Base-by-base conservation (phyloP, 2,888 invertebrate species). In the Hemithea aestivaria region DNA sequence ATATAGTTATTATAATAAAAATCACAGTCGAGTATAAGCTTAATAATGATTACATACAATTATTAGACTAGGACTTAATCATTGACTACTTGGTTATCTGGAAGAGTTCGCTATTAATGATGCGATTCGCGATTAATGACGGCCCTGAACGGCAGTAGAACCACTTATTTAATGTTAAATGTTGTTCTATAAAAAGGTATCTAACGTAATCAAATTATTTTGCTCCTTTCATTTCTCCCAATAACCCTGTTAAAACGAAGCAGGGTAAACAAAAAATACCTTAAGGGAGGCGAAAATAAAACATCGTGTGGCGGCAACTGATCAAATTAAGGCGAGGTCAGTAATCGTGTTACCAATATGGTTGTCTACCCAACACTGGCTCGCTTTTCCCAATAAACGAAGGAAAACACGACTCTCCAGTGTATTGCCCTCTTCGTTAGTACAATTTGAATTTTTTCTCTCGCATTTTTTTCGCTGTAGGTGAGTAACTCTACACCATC, bases 291-390 rank as follows among this genome's bases (percentile, higher is more conserved):
- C 58, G 67, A 73, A 66, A 74, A 81, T 74, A 75, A 68, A 71
- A 31, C 26, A 16, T 23, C 21, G 62, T 67, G 71, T 64, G 58
- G 44, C 62, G 65, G 57, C 62, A 58, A 56, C 66, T 82, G 79
- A 87, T 85, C 69, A 74, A 83, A 84, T 87, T 87, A 85, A 74
- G 77, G 72, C 62, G 70, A 75, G 84, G 84, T 83, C 85, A 85
- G 80, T 87, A 85, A 87, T 87, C 81, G 70, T 66, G 75, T 87
- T 87, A 85, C 82, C 34, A 20, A 27, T 21, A 34, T 12, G 22
- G 83, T 83, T 79, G 63, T 84, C 84, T 77, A 84, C 69, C 79
- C 76, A 83, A 85, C 79, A 83, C 78, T 66, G 62, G 67, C 61
- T 56, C 63, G 67, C 75, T 73, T 74, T 77, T 73, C 74, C 65